Evolutionary conservation across 2,888 invertebrate genomes (phyloP), one percentile per base, ranked within the genome.

Genomic region (Ichneumoninae sp.): DNA sequence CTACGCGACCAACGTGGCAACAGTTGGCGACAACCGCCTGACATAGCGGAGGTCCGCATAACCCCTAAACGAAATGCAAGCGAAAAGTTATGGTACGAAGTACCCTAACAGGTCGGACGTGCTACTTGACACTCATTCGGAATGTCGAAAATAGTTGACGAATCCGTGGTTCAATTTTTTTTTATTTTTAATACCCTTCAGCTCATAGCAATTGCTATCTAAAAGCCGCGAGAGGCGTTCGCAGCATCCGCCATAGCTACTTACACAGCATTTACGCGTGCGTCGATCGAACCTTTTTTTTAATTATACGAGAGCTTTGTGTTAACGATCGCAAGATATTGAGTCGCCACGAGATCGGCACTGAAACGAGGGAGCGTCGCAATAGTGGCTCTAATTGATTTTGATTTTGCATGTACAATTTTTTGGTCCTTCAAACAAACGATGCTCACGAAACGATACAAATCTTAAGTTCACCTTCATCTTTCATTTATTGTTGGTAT

Each of bases 251-350:
- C 13, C 44, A 3, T 44, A 6, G 44, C 44, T 47, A 47, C 44
- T 52, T 33, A 52, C 70, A 52, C 52, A 52, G 70, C 50, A 52
- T 57, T 40, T 57, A 40, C 40, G 60, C 73, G 73, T 73, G 60
- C 60, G 73, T 73, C 60, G 50, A 65, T 75, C 63, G 63, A 75
- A 75, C 65, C 63, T 75, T 63, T 65, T 65, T 30, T 65, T 75
- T 54, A 54, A 22, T 54, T 10, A 54, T 19, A 6, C 0, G 26
- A 40, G 74, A 63, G 74, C 74, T 63, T 74, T 57, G 71, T 57
- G 71, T 57, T 50, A 40, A 71, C 54, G 40, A 69, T 69, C 71
- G 54, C 73, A 60, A 47, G 19, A 74, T 40, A 63, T 74, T 30
- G 73, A 74, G 26, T 50, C 54, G 57, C 54, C 26, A 57, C 71